phyloP scores from a whole-genome alignment of 2,888 invertebrate species.

The Eupithecia tripunctaria region DNA sequence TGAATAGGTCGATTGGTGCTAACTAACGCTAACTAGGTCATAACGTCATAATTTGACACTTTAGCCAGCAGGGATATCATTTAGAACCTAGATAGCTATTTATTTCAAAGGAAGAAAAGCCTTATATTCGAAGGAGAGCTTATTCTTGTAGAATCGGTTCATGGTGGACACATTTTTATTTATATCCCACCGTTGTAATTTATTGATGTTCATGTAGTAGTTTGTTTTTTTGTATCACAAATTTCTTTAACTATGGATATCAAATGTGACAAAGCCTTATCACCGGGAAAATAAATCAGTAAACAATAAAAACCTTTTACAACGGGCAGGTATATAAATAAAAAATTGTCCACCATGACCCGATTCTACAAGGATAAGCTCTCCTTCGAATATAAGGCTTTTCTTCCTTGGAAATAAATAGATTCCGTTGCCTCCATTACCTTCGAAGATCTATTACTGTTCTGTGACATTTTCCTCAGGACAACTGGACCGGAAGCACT shows the following conservation, averaged over 20 bases:
- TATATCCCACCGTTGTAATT: neutral
- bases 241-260: neutral
- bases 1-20: conserved; percentile 71
- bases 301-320: conserved; percentile 3
- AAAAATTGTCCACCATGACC: conserved; percentile 20
- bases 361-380: conserved; percentile 17
- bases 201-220: neutral
- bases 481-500: neutral
- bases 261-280: neutral
- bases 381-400: conserved; percentile 16
- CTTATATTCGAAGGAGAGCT: no score
- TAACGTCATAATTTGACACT: conserved; percentile 16
- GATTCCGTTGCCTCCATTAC: neutral
- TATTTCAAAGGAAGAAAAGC: no score
- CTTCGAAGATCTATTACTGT: neutral
- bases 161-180: no score
- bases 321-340: neutral
- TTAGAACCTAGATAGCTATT: no score
- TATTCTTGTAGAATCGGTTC: no score
- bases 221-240: neutral
- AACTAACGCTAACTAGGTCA: conserved; percentile 61
- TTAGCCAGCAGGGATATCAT: neutral
- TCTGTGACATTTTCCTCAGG: neutral
- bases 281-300: neutral
- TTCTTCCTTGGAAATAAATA: conserved; percentile 3